Conservation (phyloP, 1,140 invertebrate genomes). For the Hirudo medicinalis region DNA sequence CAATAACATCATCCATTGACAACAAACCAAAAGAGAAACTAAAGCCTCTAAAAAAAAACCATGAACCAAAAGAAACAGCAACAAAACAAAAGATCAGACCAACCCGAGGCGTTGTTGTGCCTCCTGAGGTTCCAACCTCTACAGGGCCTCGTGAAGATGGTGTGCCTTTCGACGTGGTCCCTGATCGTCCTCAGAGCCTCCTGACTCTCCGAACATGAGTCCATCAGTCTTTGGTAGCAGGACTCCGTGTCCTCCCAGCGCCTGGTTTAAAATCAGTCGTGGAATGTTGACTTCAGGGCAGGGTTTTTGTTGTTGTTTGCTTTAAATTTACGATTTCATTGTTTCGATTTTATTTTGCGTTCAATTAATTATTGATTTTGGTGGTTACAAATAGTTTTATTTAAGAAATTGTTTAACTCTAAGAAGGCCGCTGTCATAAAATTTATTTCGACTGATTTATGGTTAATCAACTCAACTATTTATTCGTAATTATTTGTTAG, state of each 20-base stretch:
- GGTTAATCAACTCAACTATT: neutral
- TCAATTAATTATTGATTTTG: too few species aligned
- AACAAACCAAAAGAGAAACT: neutral
- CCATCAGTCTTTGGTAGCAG: slow-evolving; percentile 5
- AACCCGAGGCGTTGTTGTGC: neutral
- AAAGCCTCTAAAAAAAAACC: too few species aligned
- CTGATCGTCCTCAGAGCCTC: neutral
- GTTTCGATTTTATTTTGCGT: too few species aligned
- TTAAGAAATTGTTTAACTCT: too few species aligned
- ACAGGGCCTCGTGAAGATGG: neutral
- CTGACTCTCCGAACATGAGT: neutral
- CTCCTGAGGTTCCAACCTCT: neutral
- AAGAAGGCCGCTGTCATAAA: too few species aligned
- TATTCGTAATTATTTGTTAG: neutral
- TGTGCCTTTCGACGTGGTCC: neutral
- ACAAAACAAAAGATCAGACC: neutral
- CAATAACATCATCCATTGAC: too few species aligned
- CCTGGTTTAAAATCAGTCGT: neutral
- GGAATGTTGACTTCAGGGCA: too few species aligned
- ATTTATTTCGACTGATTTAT: neutral
- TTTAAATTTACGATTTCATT: too few species aligned
- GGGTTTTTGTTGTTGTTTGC: too few species aligned
- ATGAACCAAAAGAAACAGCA: too few species aligned
- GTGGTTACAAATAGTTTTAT: too few species aligned
- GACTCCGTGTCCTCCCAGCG: slow-evolving; percentile 1